phyloP scores from a whole-genome alignment of 2,113 vertebrate genomes.

The Rhadina sibilatrix region DNA sequence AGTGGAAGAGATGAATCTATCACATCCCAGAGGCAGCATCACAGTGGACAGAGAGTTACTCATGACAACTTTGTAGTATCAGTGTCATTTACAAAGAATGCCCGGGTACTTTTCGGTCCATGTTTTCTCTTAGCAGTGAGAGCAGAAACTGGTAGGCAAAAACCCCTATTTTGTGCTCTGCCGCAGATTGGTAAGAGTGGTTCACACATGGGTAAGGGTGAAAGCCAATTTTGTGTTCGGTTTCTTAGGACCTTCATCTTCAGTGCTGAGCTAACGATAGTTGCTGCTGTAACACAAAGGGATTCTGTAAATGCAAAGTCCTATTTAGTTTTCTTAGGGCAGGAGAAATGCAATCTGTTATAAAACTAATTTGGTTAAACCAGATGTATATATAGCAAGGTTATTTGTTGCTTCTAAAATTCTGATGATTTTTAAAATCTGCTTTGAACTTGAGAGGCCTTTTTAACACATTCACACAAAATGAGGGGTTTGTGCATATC shows the following conservation, averaged over 20 bases:
- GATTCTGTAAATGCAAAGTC: background rate
- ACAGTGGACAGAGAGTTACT: rapidly evolving
- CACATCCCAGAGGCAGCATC: background rate
- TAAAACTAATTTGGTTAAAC: background rate
- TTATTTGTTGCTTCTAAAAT: background rate
- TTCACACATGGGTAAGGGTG: background rate
- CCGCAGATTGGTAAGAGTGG: background rate
- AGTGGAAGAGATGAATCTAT: background rate
- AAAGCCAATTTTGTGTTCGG: background rate
- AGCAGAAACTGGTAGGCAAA: background rate
- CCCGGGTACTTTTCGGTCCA: rapidly evolving
- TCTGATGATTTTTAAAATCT: background rate
- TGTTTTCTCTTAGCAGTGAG: background rate
- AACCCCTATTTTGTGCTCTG: background rate
- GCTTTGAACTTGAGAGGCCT: background rate
- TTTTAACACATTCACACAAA: background rate
- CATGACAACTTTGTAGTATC: background rate
- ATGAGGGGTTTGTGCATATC: background rate
- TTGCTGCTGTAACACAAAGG: background rate
- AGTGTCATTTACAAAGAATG: background rate
- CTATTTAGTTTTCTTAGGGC: background rate
- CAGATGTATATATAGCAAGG: background rate
- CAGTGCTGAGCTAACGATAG: rapidly evolving
- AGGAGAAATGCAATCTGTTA: background rate
- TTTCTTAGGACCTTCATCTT: background rate